phyloP scores from a whole-genome alignment of 2,113 vertebrate species.

The Elaphurus davidianus region DNA sequence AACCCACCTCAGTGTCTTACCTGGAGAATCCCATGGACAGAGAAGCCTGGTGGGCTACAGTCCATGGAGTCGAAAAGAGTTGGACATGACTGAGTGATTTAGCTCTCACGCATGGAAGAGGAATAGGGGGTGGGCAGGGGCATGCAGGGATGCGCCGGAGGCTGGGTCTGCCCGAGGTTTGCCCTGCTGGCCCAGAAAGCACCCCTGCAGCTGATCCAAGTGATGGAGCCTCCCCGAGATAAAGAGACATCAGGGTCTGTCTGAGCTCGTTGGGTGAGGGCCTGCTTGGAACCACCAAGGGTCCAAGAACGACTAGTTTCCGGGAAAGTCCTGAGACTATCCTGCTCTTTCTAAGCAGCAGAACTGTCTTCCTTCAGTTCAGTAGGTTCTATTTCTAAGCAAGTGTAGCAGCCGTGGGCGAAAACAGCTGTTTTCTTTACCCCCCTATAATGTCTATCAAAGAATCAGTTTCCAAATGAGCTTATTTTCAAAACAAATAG shows the following conservation, averaged over 20 bases:
- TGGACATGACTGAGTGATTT: not conserved
- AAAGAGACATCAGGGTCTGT: not conserved
- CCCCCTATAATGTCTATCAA: not conserved
- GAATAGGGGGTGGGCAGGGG: rapidly evolving
- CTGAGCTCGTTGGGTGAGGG: rapidly evolving
- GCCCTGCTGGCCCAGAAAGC: not conserved
- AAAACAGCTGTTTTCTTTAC: not conserved
- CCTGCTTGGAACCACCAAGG: rapidly evolving
- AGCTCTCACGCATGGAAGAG: not conserved
- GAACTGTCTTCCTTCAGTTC: not conserved
- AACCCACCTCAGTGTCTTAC: not conserved
- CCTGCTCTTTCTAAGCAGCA: not conserved
- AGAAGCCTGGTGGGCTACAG: not conserved
- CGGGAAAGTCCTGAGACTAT: not conserved
- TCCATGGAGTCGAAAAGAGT: not conserved
- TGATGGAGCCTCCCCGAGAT: not conserved
- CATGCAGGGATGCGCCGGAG: rapidly evolving
- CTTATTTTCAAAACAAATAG: not conserved
- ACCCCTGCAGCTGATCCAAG: not conserved
- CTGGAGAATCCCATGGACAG: not conserved
- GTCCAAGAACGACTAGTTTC: not conserved
- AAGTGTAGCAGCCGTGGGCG: not conserved
- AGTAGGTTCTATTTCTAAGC: not conserved
- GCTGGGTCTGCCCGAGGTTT: not conserved
- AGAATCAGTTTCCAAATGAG: not conserved